Evolutionary conservation across 1,140 invertebrate genomes (phyloP).

Genomic region (Bombyx mandarina): DNA sequence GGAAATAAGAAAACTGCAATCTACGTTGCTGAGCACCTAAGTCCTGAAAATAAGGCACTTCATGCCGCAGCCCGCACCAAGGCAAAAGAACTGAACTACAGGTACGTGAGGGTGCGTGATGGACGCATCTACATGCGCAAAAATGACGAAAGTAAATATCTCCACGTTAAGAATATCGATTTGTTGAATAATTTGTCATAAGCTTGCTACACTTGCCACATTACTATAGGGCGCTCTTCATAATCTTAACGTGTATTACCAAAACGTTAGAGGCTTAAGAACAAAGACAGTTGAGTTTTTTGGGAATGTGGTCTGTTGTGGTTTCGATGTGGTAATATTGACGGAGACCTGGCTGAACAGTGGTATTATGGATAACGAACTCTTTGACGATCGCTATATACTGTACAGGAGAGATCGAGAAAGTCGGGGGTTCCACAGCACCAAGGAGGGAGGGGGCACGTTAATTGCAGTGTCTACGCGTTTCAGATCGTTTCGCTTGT

Average conservation of each 20-base stretch:
- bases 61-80: slow-evolving; percentile 13
- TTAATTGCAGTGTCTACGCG: slow-evolving; percentile 5
- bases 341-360: slow-evolving; percentile 15
- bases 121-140: slow-evolving; percentile 14
- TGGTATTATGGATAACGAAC: slow-evolving; percentile 9
- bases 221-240: background rate
- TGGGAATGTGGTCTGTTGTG: slow-evolving; percentile 1
- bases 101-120: slow-evolving; percentile 17
- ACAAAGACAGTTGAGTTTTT: slow-evolving; percentile 3
- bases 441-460: slow-evolving; percentile 6
- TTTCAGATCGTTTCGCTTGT: slow-evolving; percentile 3
- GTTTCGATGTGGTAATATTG: slow-evolving; percentile 13
- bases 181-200: slow-evolving; percentile 3
- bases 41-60: slow-evolving; percentile 13
- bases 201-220: background rate
- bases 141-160: slow-evolving; percentile 7
- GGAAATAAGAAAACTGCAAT: slow-evolving; percentile 7
- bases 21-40: slow-evolving; percentile 15
- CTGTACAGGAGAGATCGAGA: slow-evolving; percentile 15
- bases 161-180: slow-evolving; percentile 7
- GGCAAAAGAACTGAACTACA: slow-evolving; percentile 10
- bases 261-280: slow-evolving; percentile 12
- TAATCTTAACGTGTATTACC: slow-evolving; percentile 11
- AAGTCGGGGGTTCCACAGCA: slow-evolving; percentile 1
- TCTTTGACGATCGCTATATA: slow-evolving; percentile 15